Evolutionary conservation across 2,888 invertebrate genomes (phyloP).

Genomic region (Andrena marginata): DNA sequence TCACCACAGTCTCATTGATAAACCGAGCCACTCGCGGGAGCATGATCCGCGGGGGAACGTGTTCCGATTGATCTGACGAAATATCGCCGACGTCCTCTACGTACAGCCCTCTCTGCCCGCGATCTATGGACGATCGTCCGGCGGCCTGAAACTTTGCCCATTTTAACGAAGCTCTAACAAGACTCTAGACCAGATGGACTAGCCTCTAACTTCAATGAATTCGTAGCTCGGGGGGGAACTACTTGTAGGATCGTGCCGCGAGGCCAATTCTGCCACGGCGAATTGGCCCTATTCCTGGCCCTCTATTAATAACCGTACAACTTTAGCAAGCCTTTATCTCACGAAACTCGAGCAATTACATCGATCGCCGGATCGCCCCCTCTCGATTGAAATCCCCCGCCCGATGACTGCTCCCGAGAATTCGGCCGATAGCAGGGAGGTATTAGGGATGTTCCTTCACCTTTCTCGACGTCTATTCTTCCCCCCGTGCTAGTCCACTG

Average conservation of each 20-base stretch:
- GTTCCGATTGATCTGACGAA: neutral
- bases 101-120: neutral
- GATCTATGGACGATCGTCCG: neutral
- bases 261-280: neutral
- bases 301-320: constrained; percentile 24
- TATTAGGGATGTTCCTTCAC: constrained; percentile 42
- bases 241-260: constrained; percentile 4
- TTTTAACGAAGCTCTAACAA: neutral
- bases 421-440: neutral
- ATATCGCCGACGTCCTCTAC: neutral
- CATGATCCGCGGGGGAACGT: neutral
- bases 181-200: neutral
- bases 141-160: neutral
- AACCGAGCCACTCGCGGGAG: neutral
- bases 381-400: neutral
- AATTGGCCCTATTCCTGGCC: neutral
- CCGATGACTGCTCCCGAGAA: too few species aligned
- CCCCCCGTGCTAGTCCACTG: constrained; percentile 24
- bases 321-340: constrained; percentile 14
- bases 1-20: constrained; percentile 61
- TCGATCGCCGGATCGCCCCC: constrained; percentile 29
- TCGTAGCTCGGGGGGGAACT: neutral
- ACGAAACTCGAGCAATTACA: constrained; percentile 18
- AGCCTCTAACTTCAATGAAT: too few species aligned
- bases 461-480: constrained; percentile 25